These are phyloP conservation scores for Hirtodrosophila duncani DNA, from an alignment of 2,888 invertebrate species.

Conservation along the genomic window DNA sequence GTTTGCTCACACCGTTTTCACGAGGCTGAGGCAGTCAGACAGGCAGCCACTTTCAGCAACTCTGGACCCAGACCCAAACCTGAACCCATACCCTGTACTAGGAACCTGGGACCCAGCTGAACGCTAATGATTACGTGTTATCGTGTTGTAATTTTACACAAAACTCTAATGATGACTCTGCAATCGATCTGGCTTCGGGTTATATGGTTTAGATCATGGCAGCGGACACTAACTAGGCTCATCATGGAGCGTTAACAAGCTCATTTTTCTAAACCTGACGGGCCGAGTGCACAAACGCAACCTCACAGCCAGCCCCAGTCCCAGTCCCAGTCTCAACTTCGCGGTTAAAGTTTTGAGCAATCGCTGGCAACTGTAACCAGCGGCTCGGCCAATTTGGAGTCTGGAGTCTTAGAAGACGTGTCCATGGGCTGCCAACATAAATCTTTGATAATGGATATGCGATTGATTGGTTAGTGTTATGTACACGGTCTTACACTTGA, in stretches of 20 bases:
- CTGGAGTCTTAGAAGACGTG: constrained; percentile 10
- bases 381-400: constrained; percentile 17
- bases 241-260: constrained; percentile 75
- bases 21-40: constrained; percentile 9
- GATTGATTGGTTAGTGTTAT: constrained; percentile 26
- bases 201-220: constrained; percentile 69
- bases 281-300: constrained; percentile 45
- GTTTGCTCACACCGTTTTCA: constrained; percentile 62
- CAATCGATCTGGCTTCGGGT: constrained; percentile 58
- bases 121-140: constrained; percentile 75
- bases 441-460: constrained; percentile 47
- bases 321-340: constrained; percentile 23
- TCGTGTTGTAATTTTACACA: constrained; percentile 74
- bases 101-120: constrained; percentile 33
- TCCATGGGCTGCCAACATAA: constrained; percentile 33
- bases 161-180: constrained; percentile 62
- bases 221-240: constrained; percentile 72
- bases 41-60: no score
- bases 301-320: constrained; percentile 22
- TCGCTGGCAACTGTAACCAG: constrained; percentile 13
- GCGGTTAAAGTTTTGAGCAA: constrained; percentile 37
- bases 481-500: no score
- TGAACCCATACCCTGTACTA: no score
- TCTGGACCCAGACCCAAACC: no score
- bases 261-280: constrained; percentile 73